phyloP scores from a whole-genome alignment of 2,888 invertebrate species.

The Pristionchus arcanus region DNA sequence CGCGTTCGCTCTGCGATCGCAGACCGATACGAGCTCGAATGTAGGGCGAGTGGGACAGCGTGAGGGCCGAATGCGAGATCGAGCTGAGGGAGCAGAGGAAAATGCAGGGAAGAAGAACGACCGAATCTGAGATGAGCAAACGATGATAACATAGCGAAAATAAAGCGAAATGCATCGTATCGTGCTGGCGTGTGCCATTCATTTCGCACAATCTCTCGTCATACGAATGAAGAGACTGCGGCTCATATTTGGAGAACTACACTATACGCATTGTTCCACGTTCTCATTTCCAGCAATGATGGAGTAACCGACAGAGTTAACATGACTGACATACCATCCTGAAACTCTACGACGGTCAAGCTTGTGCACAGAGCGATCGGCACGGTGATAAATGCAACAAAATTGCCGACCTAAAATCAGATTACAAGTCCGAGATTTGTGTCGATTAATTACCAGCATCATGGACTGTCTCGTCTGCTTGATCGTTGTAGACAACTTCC shows the following conservation, averaged over 20 bases:
- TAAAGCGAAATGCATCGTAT: too few relatives aligned
- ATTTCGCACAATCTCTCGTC: too few relatives aligned
- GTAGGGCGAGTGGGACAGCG: neutral
- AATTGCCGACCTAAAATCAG: neutral
- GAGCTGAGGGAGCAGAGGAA: neutral
- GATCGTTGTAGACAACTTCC: neutral
- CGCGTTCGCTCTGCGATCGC: too few relatives aligned
- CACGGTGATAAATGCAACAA: neutral
- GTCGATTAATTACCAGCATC: neutral
- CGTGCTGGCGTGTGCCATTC: too few relatives aligned
- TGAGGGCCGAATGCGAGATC: neutral
- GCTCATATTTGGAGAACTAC: too few relatives aligned
- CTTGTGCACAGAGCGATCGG: neutral
- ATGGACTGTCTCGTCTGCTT: neutral
- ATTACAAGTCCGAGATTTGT: neutral
- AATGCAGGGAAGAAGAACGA: neutral
- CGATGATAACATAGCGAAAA: too few relatives aligned
- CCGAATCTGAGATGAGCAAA: neutral
- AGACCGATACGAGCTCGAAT: neutral
- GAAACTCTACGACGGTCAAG: neutral
- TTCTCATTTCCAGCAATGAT: too few relatives aligned
- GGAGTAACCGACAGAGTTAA: too few relatives aligned
- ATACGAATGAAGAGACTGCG: too few relatives aligned
- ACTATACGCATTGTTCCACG: too few relatives aligned
- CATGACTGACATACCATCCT: neutral